These are phyloP conservation scores for Formica selysi DNA, from an alignment of 1,140 invertebrate species.

Conservation along the genomic window DNA sequence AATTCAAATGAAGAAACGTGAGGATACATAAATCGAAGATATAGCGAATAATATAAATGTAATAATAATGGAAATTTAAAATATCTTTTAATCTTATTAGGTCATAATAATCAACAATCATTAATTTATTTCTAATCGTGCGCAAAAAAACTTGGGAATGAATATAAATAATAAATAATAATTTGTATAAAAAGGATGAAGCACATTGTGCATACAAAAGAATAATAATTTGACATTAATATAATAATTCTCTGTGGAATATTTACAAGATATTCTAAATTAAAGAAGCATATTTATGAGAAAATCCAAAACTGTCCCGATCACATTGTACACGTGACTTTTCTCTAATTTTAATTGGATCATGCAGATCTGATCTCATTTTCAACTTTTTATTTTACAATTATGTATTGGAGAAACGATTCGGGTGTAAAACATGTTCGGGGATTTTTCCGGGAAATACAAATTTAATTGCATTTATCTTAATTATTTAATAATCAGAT, in stretches of 20 bases:
- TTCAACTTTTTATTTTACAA: neutral
- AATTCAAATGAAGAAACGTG: neutral
- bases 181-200: conserved; percentile 2
- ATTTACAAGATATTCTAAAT: neutral
- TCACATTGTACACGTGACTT: neutral
- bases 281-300: neutral
- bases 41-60: too few species aligned
- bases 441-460: neutral
- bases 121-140: conserved; percentile 4
- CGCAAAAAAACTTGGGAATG: neutral
- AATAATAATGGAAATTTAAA: neutral
- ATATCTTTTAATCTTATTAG: neutral
- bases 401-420: neutral
- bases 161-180: neutral
- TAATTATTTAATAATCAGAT: conserved; percentile 21
- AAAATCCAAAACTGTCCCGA: neutral
- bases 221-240: conserved; percentile 13
- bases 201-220: neutral
- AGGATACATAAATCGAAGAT: neutral
- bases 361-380: neutral
- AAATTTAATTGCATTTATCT: conserved; percentile 38
- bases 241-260: neutral
- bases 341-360: neutral
- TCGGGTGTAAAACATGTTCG: neutral
- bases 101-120: neutral